A percentile compares a stretch with the other conserved stretches of the same genome.
Evolutionary conservation across 2,888 invertebrate species (phyloP).

Genomic region (Ichneumoninae sp.): DNA sequence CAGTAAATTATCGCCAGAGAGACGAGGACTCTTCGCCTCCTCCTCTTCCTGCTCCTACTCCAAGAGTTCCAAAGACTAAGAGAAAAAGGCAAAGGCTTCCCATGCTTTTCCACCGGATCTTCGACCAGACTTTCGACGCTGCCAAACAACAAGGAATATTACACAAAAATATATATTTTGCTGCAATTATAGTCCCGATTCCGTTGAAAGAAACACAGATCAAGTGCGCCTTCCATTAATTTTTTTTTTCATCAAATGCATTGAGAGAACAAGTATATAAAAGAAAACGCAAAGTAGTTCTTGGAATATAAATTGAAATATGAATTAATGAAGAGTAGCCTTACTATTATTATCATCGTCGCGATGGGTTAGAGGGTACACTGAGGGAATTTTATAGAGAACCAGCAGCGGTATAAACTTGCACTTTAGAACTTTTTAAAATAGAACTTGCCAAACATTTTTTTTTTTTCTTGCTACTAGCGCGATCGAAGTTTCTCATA

Average conservation of each 20-base stretch:
- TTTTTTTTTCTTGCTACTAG: neutral
- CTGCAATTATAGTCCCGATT: slow-evolving; percentile 38
- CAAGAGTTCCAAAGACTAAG: slow-evolving; percentile 23
- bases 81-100: slow-evolving; percentile 26
- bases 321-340: slow-evolving; percentile 43
- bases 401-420: neutral
- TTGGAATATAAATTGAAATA: slow-evolving; percentile 49
- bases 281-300: slow-evolving; percentile 39
- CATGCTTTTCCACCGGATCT: slow-evolving; percentile 41
- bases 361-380: neutral
- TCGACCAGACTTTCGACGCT: slow-evolving; percentile 37
- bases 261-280: slow-evolving; percentile 59
- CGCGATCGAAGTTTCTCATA: neutral
- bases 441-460: neutral
- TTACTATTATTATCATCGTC: slow-evolving; percentile 26
- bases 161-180: slow-evolving; percentile 43
- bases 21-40: slow-evolving; percentile 21
- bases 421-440: neutral
- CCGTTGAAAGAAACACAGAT: slow-evolving; percentile 32
- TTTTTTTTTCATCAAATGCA: slow-evolving; percentile 46
- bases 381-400: slow-evolving; percentile 3
- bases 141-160: slow-evolving; percentile 17
- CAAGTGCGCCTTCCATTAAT: slow-evolving; percentile 5
- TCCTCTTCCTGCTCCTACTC: neutral
- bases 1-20: slow-evolving; percentile 75